These are phyloP conservation scores for Pararge aegeria DNA, from an alignment of 1,140 invertebrate species.

Conservation along the genomic window DNA sequence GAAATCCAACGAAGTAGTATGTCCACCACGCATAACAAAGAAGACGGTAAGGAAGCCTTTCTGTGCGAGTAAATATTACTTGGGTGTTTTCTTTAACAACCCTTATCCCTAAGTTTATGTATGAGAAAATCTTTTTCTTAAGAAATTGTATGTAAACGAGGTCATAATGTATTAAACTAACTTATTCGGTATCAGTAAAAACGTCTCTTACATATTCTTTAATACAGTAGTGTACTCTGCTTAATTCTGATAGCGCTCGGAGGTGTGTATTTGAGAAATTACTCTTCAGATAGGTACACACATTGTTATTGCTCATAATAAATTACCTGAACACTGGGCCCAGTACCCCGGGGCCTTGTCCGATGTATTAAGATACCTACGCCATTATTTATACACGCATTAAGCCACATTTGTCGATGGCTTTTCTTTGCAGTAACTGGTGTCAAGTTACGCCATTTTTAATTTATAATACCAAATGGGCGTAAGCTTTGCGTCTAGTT, in stretches of 20 bases:
- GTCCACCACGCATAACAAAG: no score
- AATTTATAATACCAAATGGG: no score
- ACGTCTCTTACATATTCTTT: not conserved
- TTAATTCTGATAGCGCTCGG: conserved; percentile 20
- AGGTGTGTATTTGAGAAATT: conserved; percentile 66
- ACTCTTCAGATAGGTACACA: conserved; percentile 50
- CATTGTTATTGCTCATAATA: conserved; percentile 61
- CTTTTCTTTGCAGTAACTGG: not conserved
- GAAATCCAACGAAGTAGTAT: no score
- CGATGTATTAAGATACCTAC: conserved; percentile 37
- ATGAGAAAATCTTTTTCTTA: no score
- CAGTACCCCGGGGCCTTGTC: conserved; percentile 41
- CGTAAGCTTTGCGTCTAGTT: no score
- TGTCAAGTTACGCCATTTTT: not conserved
- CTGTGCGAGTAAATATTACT: no score
- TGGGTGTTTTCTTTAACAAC: no score
- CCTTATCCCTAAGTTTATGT: no score
- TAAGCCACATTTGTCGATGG: conserved; percentile 14
- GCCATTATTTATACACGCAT: conserved; percentile 18
- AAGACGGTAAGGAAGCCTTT: no score
- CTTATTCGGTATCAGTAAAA: no score
- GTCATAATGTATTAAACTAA: no score
- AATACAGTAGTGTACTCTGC: not conserved
- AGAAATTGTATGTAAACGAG: no score
- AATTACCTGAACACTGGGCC: conserved; percentile 47